These are phyloP conservation scores for Drosophila quadrilineata DNA, from an alignment of 1,140 invertebrate species.

Conservation along the genomic window DNA sequence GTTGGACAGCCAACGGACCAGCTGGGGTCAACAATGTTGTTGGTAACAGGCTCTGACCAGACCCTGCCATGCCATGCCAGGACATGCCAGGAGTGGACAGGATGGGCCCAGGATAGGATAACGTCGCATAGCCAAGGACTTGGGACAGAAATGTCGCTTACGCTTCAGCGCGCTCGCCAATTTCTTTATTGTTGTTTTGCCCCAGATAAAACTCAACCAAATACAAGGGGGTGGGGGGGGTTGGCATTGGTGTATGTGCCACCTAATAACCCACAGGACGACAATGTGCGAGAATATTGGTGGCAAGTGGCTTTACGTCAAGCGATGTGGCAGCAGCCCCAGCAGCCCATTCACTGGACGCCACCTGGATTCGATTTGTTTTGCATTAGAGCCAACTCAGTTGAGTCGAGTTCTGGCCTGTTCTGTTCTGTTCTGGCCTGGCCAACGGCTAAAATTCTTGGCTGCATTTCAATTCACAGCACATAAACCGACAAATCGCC, in stretches of 20 bases:
- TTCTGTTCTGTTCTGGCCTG: too few species aligned
- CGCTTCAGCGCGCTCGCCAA: constrained; percentile 68
- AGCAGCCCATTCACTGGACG: constrained; percentile 8
- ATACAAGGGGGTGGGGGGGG: constrained; percentile 7
- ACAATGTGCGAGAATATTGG: constrained; percentile 28
- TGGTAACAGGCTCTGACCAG: constrained; percentile 20
- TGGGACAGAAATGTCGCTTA: constrained; percentile 69
- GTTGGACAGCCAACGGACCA: constrained; percentile 76
- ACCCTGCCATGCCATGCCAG: too few species aligned
- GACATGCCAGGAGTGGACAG: neutral
- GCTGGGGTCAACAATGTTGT: constrained; percentile 70
- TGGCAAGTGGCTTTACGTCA: constrained; percentile 22
- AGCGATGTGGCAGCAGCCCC: neutral
- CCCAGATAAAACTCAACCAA: constrained; percentile 43
- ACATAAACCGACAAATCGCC: constrained; percentile 77
- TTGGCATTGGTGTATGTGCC: neutral
- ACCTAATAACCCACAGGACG: constrained; percentile 48
- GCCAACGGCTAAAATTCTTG: constrained; percentile 41
- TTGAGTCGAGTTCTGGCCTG: too few species aligned
- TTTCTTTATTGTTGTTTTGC: constrained; percentile 50
- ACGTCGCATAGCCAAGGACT: constrained; percentile 5
- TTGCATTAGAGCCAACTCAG: too few species aligned
- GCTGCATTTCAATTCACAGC: constrained; percentile 77
- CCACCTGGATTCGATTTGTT: constrained; percentile 46
- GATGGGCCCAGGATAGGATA: constrained; percentile 1